Percentiles rank a stretch among this genome's conserved stretches.
phyloP scores from a whole-genome alignment of 2,113 vertebrate species.

The Taurulus bubalis region DNA sequence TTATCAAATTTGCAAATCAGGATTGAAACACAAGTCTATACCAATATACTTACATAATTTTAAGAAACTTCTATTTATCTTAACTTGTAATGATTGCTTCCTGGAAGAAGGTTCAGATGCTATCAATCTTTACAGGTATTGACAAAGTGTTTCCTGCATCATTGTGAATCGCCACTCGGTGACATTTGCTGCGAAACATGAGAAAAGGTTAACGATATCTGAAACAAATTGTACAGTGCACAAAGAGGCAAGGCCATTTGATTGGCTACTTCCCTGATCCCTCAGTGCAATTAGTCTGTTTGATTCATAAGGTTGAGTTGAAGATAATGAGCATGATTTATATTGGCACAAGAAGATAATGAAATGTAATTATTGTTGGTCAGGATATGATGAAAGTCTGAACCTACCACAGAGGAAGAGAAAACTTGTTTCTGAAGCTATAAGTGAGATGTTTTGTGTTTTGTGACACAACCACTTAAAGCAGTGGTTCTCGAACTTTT shows the following conservation, averaged over 20 bases:
- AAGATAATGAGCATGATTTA: conserved; percentile 23
- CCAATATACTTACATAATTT: not conserved
- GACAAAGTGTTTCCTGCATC: conserved; percentile 42
- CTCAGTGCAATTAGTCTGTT: conserved; percentile 5
- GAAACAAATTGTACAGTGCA: conserved; percentile 58
- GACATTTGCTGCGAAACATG: conserved; percentile 70
- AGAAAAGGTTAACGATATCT: conserved; percentile 79
- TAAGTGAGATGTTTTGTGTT: not conserved
- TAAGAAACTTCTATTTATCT: not conserved
- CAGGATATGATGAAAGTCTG: conserved; percentile 8
- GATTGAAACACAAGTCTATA: no score
- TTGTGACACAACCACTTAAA: no score
- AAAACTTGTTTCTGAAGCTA: not conserved
- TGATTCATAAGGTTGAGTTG: conserved; percentile 17
- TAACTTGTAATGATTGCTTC: not conserved
- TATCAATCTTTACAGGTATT: conserved; percentile 47
- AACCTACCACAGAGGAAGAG: not conserved
- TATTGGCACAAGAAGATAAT: not conserved
- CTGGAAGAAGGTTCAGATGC: conserved; percentile 3
- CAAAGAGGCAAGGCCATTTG: conserved; percentile 22
- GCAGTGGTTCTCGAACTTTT: no score
- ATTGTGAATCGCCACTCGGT: conserved; percentile 37
- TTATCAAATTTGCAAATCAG: not conserved
- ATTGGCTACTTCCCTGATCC: conserved; percentile 21
- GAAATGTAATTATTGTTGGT: not conserved